Evolutionary conservation across 2,797 vertebrate genomes (phyloP), one percentile per base, ranked within the genome.

Genomic region (Gobio occitaniae): DNA sequence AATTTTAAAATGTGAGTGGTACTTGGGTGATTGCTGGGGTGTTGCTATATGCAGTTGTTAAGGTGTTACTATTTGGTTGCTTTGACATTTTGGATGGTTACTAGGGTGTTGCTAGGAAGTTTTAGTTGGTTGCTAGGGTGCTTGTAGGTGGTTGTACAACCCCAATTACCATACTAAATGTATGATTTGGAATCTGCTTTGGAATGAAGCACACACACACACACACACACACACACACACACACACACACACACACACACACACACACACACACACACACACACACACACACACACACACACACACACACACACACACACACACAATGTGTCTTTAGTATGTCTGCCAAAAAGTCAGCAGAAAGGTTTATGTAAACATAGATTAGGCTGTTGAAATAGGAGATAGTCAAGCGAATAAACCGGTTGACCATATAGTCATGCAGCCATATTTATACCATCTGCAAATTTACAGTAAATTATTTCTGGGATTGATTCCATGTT

Each of bases 141-240:
- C n/a, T 61, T 61, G 9, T 59, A 59, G 10, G 9, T 61, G n/a
- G 59, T 61, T 61, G n/a, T 25, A 25, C 32, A 76, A 76, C 19
- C 6, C 10, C 21, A 61, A 38, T n/a, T 12, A 38, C 32, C 32
- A 38, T 56, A 3, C 17, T 76, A 38, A 56, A 56, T 76, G 74
- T 7, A 56, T 76, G 17, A 76, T 76, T 54, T 75, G 29, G 9
- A 75, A 54, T 50, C 50, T 36, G 72, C 72, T 38, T 21, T 75
- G 16, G 10, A 76, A 76, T 36, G 29, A 75, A 54, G 48, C 17
- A 32, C 32, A 32, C 32, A 32, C 32, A 32, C 32, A 32, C 32
- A 32, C 32, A 32, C 32, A 32, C 32, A 32, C 32, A 32, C 32
- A 32, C 32, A 32, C 32, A 32, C 32, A 32, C 32, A 32, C 32